phyloP scores from a whole-genome alignment of 2,888 invertebrate genomes.

The Oscheius onirici region DNA sequence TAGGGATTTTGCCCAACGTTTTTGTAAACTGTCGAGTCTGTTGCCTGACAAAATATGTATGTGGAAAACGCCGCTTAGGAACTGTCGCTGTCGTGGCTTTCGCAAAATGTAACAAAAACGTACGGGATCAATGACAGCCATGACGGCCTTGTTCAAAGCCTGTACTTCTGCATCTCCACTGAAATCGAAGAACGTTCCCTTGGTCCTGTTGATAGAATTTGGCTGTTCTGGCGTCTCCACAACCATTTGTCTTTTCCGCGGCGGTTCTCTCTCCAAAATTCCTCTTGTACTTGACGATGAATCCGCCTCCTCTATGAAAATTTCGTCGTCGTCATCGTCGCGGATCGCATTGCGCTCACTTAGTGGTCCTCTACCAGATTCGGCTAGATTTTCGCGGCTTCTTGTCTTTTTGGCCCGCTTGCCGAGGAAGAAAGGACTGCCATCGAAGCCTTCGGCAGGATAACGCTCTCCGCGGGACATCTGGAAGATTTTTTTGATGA shows the following conservation, averaged over 20 bases:
- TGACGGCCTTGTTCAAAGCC: constrained; percentile 15
- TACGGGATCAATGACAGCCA: constrained; percentile 33
- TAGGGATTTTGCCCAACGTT: too few species aligned
- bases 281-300: neutral
- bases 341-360: too few species aligned
- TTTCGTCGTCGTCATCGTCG: too few species aligned
- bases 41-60: too few species aligned
- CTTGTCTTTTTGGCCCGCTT: neutral
- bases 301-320: neutral
- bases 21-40: too few species aligned
- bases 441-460: constrained; percentile 15
- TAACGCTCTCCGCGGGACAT: constrained; percentile 18
- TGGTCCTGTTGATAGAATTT: constrained; percentile 3
- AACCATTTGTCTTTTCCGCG: neutral
- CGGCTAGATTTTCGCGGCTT: too few species aligned
- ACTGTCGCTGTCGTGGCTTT: too few species aligned
- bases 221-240: neutral
- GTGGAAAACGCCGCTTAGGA: too few species aligned
- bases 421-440: constrained; percentile 22
- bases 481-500: neutral
- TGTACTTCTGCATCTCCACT: constrained; percentile 17
- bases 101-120: too few species aligned
- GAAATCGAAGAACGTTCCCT: constrained; percentile 27
- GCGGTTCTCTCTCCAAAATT: neutral
- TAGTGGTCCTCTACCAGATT: too few species aligned